These are phyloP conservation scores for Boloria euphrosyne DNA, from an alignment of 2,888 invertebrate genomes.

Conservation along the genomic window DNA sequence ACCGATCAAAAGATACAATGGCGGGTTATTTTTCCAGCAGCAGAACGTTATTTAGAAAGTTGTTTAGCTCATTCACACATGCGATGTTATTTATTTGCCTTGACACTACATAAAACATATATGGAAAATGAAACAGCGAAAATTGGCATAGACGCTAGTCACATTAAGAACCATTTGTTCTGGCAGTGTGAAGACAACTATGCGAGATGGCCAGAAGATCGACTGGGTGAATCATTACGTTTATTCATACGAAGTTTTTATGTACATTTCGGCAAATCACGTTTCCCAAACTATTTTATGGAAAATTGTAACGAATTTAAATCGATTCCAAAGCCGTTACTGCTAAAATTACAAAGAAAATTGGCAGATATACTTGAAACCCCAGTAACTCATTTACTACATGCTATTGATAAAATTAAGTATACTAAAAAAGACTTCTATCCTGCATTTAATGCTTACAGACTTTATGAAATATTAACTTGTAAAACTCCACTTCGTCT, in stretches of 20 bases:
- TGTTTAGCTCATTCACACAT: conserved; percentile 87
- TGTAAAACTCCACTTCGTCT: conserved; percentile 78
- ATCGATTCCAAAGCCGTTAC: conserved; percentile 84
- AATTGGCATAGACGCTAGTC: conserved; percentile 86
- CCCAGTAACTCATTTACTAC: conserved; percentile 86
- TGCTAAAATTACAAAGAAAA: conserved; percentile 85
- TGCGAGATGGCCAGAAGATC: conserved; percentile 88
- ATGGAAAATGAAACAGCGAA: conserved; percentile 85
- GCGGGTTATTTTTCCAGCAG: conserved; percentile 89
- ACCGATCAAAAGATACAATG: conserved; percentile 87
- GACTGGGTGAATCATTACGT: conserved; percentile 86
- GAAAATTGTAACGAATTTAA: conserved; percentile 87
- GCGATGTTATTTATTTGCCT: conserved; percentile 85
- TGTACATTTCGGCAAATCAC: conserved; percentile 81
- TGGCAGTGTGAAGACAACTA: conserved; percentile 90
- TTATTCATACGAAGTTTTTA: conserved; percentile 85
- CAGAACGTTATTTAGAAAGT: conserved; percentile 88
- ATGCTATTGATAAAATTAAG: conserved; percentile 86
- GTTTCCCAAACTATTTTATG: conserved; percentile 88
- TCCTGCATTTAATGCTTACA: conserved; percentile 83
- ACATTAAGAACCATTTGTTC: conserved; percentile 88
- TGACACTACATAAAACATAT: conserved; percentile 87
- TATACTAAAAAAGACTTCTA: conserved; percentile 84
- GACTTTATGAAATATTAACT: conserved; percentile 82
- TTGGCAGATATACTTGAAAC: conserved; percentile 87